Base-by-base conservation (phyloP, 2,797 vertebrate genomes). In the Sebastes kiyomatsui region DNA sequence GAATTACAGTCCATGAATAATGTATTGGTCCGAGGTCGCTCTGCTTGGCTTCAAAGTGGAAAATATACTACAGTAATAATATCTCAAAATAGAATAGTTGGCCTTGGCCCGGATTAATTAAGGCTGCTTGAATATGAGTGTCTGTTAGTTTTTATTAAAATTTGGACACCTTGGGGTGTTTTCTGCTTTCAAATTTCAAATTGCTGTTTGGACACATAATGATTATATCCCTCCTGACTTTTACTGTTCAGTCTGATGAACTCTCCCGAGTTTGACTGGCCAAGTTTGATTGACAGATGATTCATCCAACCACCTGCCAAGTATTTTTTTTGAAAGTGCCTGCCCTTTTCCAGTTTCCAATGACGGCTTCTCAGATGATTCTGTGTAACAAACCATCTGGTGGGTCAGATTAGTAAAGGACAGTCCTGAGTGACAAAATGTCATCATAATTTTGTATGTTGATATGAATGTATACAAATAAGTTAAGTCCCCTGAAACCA, bases 1-100 rank as follows among this genome's bases (percentile, higher is more conserved):
- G 16, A 82, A 77, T 84, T 61, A 70, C 23, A 64, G 20, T 6
- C 13, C 62, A 82, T 77, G 67, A 77, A 70, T 82, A 72, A 77
- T 76, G 42, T 8, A 72, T 60, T 72, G 38, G 30, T 52, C 12
- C 2, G 8, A 77, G 25, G 68, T 78, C 2, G 7, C 3, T 8
- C 74, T 60, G 18, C 27, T 67, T 62, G 28, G 30, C 77, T 82
- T 49, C 59, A 27, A 62, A 81, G 56, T 59, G 22, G 28, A 61
- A 80, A 65, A 62, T 52, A 59, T 56, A 38, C 32, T 20, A 7
- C 28, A 69, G 27, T 61, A 58, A 79, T 61, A 58, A 77, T 80
- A 59, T 78, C 46, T 18, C 59, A 22, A 56, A 70, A 77, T 33
- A 75, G 32, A 81, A 58, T 33, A 62, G 42, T 60, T 79, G 54